Evolutionary conservation across 2,113 vertebrate genomes (phyloP).

Genomic region (Chaetorhynchus papuensis): DNA sequence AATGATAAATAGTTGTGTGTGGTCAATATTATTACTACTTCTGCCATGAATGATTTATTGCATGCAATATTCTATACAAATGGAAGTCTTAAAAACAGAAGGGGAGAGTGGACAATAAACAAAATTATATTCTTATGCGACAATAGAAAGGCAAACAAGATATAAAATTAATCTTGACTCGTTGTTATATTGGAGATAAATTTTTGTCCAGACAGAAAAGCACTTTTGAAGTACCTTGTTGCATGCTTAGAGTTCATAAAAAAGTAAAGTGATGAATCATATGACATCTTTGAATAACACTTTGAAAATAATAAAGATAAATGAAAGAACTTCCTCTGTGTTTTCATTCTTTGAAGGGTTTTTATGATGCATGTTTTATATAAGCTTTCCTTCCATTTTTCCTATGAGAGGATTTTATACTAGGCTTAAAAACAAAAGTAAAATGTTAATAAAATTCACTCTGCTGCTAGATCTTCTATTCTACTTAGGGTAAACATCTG

Average conservation of each 20-base stretch:
- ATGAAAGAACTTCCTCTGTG: not conserved
- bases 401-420: not conserved
- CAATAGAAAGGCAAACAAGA: not conserved
- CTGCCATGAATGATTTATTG: not conserved
- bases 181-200: not conserved
- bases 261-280: not conserved
- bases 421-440: not conserved
- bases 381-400: not conserved
- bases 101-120: not conserved
- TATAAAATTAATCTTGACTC: not conserved
- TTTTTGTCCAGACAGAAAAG: not conserved
- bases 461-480: not conserved
- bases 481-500: not conserved
- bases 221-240: not conserved
- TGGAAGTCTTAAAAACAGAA: not conserved
- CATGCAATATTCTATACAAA: not conserved
- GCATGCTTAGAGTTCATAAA: not conserved
- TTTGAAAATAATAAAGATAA: not conserved
- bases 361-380: not conserved
- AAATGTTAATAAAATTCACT: not conserved
- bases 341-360: not conserved
- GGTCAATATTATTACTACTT: not conserved
- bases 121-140: not conserved
- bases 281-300: not conserved
- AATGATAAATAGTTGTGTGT: not conserved